Evolutionary conservation across 1,140 invertebrate genomes (phyloP).

Genomic region (Copidosoma floridanum): DNA sequence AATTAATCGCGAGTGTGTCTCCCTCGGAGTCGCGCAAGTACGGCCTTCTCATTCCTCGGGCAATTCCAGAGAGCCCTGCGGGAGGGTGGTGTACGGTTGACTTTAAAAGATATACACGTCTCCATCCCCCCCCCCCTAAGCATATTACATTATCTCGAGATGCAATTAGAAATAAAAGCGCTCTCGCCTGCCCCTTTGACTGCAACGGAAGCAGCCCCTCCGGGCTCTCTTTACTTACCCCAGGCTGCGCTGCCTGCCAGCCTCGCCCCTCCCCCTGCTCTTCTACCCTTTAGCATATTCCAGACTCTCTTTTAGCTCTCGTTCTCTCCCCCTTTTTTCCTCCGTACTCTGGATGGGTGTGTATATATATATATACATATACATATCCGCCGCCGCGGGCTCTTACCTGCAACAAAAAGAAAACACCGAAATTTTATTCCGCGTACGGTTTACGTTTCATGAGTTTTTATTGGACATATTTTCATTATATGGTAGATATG

Average conservation of each 20-base stretch:
- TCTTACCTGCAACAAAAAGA: conserved; percentile 37
- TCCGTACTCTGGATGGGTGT: no score
- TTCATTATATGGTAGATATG: no score
- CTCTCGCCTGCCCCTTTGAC: background rate
- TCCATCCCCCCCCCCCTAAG: no score
- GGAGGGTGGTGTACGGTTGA: no score
- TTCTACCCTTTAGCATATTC: conserved; percentile 20
- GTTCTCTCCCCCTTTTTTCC: background rate
- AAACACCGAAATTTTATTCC: conserved; percentile 30
- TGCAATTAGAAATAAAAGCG: conserved; percentile 43
- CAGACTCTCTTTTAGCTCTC: background rate
- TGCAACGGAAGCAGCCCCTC: background rate
- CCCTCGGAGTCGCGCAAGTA: no score
- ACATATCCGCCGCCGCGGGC: no score
- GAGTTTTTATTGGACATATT: no score
- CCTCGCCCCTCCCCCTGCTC: conserved; percentile 9
- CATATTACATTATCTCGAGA: conserved; percentile 43
- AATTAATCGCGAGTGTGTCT: background rate
- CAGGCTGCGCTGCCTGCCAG: no score
- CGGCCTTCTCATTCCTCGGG: no score
- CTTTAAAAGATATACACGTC: conserved; percentile 23
- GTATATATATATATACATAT: no score
- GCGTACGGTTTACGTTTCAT: background rate
- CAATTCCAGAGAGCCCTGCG: conserved; percentile 7
- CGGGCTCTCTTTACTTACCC: conserved; percentile 19